Evolutionary conservation across 92 coral and sea anemone genomes (phyloP), one percentile per base, ranked within the genome.

Genomic region (Porites evermanni): DNA sequence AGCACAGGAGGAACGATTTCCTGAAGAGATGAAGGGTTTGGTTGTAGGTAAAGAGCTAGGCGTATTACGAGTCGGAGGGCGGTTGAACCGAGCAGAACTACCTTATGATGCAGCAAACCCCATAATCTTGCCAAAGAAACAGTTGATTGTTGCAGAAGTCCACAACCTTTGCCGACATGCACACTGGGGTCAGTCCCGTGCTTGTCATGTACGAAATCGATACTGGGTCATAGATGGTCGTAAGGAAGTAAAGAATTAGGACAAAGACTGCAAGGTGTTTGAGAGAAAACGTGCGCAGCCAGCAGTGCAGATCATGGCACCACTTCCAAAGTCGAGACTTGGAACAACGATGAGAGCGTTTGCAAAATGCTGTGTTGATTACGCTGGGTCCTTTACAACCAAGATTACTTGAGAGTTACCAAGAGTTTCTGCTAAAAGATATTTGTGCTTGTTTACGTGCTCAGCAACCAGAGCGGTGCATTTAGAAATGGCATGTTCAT

Each of bases 271-370:
- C 52, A 58, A 56, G 59, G 9, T 72, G 10, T 32, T 72, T 6
- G 70, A 72, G 50, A 58, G 14, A 20, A n/a, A 70, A 20, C 50
- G 70, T 23, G 24, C 53, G 19, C 2, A 32, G 61, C 82, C 70
- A 7, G 82, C 53, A 29, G 70, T 65, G 60, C 78, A 85, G 50
- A 79, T 86, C 29, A 85, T 76, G 79, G 89, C 89, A 52, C 85
- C 84, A 6, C 70, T 86, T 14, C 79, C 85, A 32, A 60, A 8
- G 59, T 64, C 64, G 29, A 26, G 79, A 68, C 79, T 78, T 14
- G 89, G 79, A 38, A 86, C 79, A n/a, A 9, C 84, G 29, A 86
- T 78, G 84, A 86, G 89, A 54, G 84, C 84, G 6, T 86, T 78
- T 21, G 72, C 84, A 12, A 78, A 59, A 5, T 67, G 72, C 19